Evolutionary conservation across 2,797 vertebrate genomes (phyloP), one percentile per base, ranked within the genome.

Genomic region (Argentina silus): DNA sequence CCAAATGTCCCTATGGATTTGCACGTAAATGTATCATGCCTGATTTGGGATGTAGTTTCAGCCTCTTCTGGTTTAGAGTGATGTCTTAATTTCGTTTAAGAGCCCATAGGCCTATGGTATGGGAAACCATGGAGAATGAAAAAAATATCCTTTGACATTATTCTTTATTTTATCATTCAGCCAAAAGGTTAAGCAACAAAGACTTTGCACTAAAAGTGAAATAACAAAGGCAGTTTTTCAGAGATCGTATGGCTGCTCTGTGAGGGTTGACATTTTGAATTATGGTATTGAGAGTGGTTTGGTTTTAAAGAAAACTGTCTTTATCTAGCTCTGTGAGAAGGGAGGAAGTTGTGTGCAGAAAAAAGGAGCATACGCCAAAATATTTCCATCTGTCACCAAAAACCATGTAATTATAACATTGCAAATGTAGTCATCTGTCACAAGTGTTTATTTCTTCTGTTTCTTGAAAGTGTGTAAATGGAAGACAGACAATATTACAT

Each of bases 391-490:
- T 77, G 64, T 87, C 89, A 87, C 87, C 87, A 85, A 87, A 91
- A 90, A 86, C 84, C 83, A 81, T 89, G 84, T 91, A 86, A 90
- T 91, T 87, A 90, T 76, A 80, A 81, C 77, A 79, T 81, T 78
- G 75, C 77, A 82, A 82, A 86, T 79, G 79, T 83, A 79, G 11
- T 81, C 84, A 87, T 87, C 78, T 78, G 72, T 83, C 75, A 79
- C 57, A 76, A n/a, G n/a, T 84, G 80, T 80, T 73, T 83, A 78
- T 83, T 83, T 84, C 73, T 69, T 89, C 78, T 76, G 76, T 83
- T 85, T 73, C 68, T 71, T 85, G 74, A 79, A 68, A 77, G 81
- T 83, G 85, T 81, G 80, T 70, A 80, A 77, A 81, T 73, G 72
- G 65, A 76, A 59, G 47, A 15, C 21, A 21, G 61, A 61, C 47